These are phyloP conservation scores for Drosophila demipolita DNA, from an alignment of 2,888 invertebrate genomes.

Conservation along the genomic window DNA sequence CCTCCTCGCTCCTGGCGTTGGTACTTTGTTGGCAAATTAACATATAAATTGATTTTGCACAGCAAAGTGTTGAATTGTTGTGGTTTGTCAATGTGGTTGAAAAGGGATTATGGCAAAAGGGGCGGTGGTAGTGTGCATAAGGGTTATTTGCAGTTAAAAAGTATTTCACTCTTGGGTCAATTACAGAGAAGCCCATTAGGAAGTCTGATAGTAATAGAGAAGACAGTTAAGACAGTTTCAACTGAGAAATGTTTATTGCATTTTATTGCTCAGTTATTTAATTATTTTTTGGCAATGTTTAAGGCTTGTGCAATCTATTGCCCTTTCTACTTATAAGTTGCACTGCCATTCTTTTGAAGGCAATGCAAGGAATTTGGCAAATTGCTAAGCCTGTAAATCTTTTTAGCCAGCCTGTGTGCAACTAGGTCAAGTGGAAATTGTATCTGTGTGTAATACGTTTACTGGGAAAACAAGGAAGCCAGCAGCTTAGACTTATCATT, in stretches of 20 bases:
- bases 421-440: conserved; percentile 75
- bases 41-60: conserved; percentile 79
- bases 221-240: neutral
- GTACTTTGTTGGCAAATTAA: conserved; percentile 74
- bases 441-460: conserved; percentile 45
- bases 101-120: neutral
- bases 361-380: conserved; percentile 46
- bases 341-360: conserved; percentile 12
- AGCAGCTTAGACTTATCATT: conserved; percentile 59
- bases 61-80: conserved; percentile 65
- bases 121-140: neutral
- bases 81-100: conserved; percentile 54
- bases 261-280: conserved; percentile 33
- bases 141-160: conserved; percentile 6
- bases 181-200: conserved; percentile 5
- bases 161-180: conserved; percentile 20
- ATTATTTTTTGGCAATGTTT: conserved; percentile 36
- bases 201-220: conserved; percentile 12
- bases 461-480: conserved; percentile 44
- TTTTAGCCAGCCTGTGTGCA: conserved; percentile 38
- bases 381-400: conserved; percentile 60
- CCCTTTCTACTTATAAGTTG: conserved; percentile 18
- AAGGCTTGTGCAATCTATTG: conserved; percentile 41
- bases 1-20: conserved; percentile 22
- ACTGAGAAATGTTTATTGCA: conserved; percentile 5